Base-by-base conservation (phyloP, 2,113 vertebrate genomes). In the Jaculus jaculus region DNA sequence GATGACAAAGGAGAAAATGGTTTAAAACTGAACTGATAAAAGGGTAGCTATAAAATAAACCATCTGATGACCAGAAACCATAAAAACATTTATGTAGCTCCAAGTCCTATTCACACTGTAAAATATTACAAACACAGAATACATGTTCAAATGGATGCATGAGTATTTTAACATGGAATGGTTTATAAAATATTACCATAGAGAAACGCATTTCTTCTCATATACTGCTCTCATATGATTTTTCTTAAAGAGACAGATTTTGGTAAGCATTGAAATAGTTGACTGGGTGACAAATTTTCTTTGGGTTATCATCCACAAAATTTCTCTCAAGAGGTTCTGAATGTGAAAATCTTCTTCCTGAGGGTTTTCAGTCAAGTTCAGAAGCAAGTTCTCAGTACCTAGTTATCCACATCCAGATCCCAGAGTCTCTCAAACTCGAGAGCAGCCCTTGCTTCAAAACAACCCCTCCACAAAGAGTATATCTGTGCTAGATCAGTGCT, bases 51-150 rank as follows among this genome's bases (percentile, higher is more conserved):
- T 2, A 77, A 87, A 74, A 3, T 32, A 73, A 77, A 51, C 4
- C 4, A 68, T 65, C 9, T 74, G 71, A 30, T 89, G 68, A 94
- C 34, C n/a, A 54, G 2, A 24, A 77, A 72, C 26, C 26, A 17
- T 77, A 47, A 91, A 91, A 87, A 89, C 72, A 92, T 69, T 81
- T 83, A 92, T 47, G 6, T 12, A 84, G 65, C 18, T 82, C 54
- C 65, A 63, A 91, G 66, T 61, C 23, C 32, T 86, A 34, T 9
- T 84, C 30, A 92, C 66, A 90, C 5, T 74, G 28, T 87, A 58
- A 47, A 72, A 23, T 60, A 71, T 89, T 66, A 86, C 10, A 89
- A 77, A 94, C 86, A 71, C 37, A 90, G 5, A 89, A 87, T 58
- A 66, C 2, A 91, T 21, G 37, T 51, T 84, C 81, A 83, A 92